These are phyloP conservation scores for Ophioninae sp. DNA, from an alignment of 2,888 invertebrate species.

Conservation along the genomic window DNA sequence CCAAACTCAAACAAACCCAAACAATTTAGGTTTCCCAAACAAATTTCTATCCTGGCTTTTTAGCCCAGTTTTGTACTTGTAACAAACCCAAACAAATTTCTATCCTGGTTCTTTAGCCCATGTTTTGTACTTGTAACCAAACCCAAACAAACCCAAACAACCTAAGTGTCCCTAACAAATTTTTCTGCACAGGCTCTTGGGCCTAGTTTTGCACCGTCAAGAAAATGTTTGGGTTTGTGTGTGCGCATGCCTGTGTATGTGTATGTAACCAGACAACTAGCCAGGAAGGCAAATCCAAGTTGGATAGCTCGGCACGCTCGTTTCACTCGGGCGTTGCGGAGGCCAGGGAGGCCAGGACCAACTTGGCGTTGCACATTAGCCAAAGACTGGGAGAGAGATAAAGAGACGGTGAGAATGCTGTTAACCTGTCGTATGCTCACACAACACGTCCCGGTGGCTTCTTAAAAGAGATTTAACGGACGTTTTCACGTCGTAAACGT, in stretches of 20 bases:
- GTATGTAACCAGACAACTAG: slow-evolving; percentile 22
- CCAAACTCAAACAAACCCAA: too few species aligned
- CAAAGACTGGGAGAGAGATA: neutral
- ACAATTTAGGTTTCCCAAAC: too few species aligned
- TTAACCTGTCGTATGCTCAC: slow-evolving; percentile 38
- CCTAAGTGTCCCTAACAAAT: too few species aligned
- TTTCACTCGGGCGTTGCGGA: slow-evolving; percentile 54
- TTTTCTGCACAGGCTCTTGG: too few species aligned
- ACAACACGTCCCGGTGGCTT: slow-evolving; percentile 23
- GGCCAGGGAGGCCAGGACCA: slow-evolving; percentile 56
- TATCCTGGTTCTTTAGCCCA: too few species aligned
- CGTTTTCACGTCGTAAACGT: slow-evolving; percentile 3
- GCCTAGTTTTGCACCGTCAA: too few species aligned
- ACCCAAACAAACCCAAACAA: too few species aligned
- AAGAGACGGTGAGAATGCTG: slow-evolving; percentile 38
- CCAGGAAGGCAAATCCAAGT: slow-evolving; percentile 26
- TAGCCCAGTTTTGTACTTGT: too few species aligned
- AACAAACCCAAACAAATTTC: too few species aligned
- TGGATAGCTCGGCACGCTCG: slow-evolving; percentile 59
- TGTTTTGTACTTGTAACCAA: too few species aligned
- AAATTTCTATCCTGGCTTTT: too few species aligned
- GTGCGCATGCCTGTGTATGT: neutral
- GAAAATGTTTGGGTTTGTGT: too few species aligned
- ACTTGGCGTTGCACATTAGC: slow-evolving; percentile 51
- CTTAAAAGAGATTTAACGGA: neutral